A percentile compares a stretch with the other conserved stretches of the same genome.
Evolutionary conservation across 2,888 invertebrate species (phyloP).

Genomic region (Hydrotaea cyrtoneurina): DNA sequence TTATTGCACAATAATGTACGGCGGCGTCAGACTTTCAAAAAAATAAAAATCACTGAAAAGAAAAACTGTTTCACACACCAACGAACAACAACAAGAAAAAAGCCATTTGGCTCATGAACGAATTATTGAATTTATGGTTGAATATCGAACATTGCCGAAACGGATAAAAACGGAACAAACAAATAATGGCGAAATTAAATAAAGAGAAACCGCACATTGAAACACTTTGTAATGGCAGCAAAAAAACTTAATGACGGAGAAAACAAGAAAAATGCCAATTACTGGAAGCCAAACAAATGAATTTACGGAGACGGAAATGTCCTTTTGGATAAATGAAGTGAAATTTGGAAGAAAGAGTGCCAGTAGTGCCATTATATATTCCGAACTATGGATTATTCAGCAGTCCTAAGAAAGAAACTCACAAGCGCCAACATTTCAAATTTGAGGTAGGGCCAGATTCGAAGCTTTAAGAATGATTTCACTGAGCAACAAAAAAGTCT

Average conservation of each 20-base stretch:
- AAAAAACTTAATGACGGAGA: conserved; percentile 22
- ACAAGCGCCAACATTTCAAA: too few species aligned
- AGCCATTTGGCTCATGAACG: background rate
- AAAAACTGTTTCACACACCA: conserved; percentile 7
- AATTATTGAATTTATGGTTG: background rate
- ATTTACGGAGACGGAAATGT: too few species aligned
- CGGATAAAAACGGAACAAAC: conserved; percentile 6
- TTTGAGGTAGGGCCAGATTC: too few species aligned
- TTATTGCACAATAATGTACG: conserved; percentile 55
- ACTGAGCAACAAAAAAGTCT: too few species aligned
- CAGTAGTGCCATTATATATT: too few species aligned
- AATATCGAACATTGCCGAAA: conserved; percentile 8
- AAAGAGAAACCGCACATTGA: background rate
- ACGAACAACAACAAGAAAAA: background rate
- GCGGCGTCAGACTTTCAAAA: background rate
- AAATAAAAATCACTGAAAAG: background rate
- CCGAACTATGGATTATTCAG: too few species aligned
- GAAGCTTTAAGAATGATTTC: too few species aligned
- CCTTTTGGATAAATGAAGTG: too few species aligned
- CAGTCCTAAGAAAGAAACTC: too few species aligned
- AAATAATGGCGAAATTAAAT: conserved; percentile 31
- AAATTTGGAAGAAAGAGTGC: too few species aligned
- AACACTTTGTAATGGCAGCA: conserved; percentile 32
- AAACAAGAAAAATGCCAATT: background rate
- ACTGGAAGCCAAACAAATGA: background rate